Evolutionary conservation across 2,113 vertebrate species (phyloP), one percentile per base, ranked within the genome.

Genomic region (Cololabis saira): DNA sequence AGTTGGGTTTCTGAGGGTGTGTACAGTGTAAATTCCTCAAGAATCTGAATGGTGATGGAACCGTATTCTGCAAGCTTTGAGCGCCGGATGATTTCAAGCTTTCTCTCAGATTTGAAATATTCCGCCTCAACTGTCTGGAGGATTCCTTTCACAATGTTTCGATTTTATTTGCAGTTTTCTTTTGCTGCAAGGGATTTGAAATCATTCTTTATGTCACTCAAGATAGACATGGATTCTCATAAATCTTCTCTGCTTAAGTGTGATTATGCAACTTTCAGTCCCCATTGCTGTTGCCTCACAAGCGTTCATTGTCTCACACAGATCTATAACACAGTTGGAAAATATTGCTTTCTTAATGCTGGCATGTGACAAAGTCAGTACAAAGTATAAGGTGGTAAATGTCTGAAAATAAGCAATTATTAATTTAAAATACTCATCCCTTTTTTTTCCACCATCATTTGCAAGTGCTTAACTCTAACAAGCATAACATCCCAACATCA

Each of bases 1-100:
- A 68, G 71, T 80, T 80, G 49, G 61, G 62, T 88, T 90, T 88
- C 83, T 62, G 1, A 2, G 57, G 64, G 51, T 66, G 70, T 72
- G 71, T 71, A 30, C 63, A 42, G 54, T 48, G 52, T 65, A 68
- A 58, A 49, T 62, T 65, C 21, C 42, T 37, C 45, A 18, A 52
- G 54, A 22, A 47, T 37, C 27, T 67, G 51, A 71, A 67, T 61
- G 55, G 47, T 22, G 30, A 62, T 59, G 27, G 30, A 57, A 81
- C 44, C 21, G 44, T 45, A 33, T 47, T 43, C 19, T 42, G 37
- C 27, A 59, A 60, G 22, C 56, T 60, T 44, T 1, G 33, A 37
- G 33, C 41, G 47, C 16, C 57, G 19, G 16, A 70, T 80, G 71
- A 67, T 50, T 27, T 12, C 16, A 52, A 13, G 13, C 19, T 66